phyloP scores from a whole-genome alignment of 2,797 vertebrate genomes.

The Lophotriccus pileatus region DNA sequence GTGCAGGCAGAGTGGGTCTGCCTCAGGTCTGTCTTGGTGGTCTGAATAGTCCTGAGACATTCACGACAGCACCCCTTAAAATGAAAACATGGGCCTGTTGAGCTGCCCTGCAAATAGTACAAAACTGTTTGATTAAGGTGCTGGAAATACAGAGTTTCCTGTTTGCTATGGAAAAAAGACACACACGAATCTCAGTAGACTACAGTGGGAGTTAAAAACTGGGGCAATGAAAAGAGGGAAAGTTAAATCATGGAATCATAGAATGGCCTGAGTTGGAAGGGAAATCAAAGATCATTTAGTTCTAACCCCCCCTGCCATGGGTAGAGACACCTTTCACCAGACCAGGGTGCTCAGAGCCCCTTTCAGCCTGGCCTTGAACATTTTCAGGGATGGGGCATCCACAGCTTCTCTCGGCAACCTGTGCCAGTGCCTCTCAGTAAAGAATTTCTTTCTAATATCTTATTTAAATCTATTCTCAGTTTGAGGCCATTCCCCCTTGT shows the following conservation, averaged over 20 bases:
- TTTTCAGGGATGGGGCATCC: background rate
- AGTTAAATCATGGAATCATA: background rate
- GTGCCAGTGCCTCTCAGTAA: fast-evolving
- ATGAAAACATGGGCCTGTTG: fast-evolving
- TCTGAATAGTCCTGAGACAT: background rate
- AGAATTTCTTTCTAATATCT: background rate
- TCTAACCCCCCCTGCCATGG: background rate
- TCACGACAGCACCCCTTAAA: background rate
- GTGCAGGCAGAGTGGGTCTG: background rate
- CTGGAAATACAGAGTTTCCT: background rate
- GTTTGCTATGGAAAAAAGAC: fast-evolving
- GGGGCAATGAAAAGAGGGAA: background rate
- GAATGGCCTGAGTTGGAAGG: background rate
- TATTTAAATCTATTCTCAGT: background rate
- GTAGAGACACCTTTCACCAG: fast-evolving
- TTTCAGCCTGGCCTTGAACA: background rate
- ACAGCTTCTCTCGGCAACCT: background rate
- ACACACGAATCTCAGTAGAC: background rate
- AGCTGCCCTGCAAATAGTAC: background rate
- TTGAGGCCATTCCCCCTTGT: background rate
- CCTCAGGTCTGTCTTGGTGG: background rate
- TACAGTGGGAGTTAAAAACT: background rate
- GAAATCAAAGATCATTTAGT: background rate
- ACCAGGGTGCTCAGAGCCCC: fast-evolving
- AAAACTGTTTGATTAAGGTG: background rate